A percentile compares a stretch with the other conserved stretches of the same genome.
These are phyloP conservation scores for Philopedon plagiatum DNA, from an alignment of 2,888 invertebrate species.

Conservation along the genomic window DNA sequence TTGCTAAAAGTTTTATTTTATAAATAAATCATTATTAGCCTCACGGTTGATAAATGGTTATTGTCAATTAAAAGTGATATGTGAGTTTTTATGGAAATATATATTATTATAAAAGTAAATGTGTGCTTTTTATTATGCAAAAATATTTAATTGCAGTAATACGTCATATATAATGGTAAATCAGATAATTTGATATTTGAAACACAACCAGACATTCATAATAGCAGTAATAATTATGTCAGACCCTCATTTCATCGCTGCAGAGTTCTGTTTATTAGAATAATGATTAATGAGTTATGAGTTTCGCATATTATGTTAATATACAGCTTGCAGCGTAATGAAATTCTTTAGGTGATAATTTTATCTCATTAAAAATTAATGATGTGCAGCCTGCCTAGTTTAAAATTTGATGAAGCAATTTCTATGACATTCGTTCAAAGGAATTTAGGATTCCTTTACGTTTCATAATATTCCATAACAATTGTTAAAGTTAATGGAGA, in stretches of 20 bases:
- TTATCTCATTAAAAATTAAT: conserved; percentile 36
- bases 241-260: conserved; percentile 28
- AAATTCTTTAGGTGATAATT: conserved; percentile 31
- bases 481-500: background rate
- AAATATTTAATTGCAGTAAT: no score
- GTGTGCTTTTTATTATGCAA: no score
- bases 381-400: conserved; percentile 22
- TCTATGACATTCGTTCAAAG: background rate
- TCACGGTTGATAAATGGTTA: no score
- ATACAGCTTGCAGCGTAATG: conserved; percentile 31
- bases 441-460: background rate
- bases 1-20: no score
- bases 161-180: background rate
- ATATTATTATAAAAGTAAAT: no score
- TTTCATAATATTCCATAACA: background rate
- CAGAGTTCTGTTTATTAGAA: conserved; percentile 30
- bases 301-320: conserved; percentile 32
- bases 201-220: conserved; percentile 30
- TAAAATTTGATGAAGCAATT: conserved; percentile 9
- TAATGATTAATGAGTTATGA: conserved; percentile 33
- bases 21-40: no score
- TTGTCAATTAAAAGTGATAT: no score
- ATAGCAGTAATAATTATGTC: conserved; percentile 38
- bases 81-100: no score
- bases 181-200: conserved; percentile 32